Evolutionary conservation across 2,888 invertebrate species (phyloP).

Genomic region (Chorisops tibialis): DNA sequence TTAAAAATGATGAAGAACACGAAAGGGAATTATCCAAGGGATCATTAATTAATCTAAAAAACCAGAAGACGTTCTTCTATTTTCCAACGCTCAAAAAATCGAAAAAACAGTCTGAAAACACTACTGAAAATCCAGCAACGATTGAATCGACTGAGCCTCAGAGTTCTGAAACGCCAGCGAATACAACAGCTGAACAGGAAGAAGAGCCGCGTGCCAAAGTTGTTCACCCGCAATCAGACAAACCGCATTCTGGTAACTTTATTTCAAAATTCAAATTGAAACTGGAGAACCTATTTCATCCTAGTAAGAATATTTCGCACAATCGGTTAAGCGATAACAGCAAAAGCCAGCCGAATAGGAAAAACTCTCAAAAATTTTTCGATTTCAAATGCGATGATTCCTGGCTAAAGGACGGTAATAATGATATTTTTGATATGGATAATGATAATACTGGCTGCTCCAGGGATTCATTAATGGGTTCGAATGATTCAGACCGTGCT

Average conservation of each 20-base stretch:
- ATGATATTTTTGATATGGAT: neutral
- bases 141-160: no score
- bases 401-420: neutral
- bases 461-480: no score
- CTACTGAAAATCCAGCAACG: neutral
- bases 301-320: neutral
- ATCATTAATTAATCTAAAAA: neutral
- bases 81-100: neutral
- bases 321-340: neutral
- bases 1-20: neutral
- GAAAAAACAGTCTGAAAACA: neutral
- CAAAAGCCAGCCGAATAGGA: neutral
- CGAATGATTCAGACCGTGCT: no score
- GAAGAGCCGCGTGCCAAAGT: no score
- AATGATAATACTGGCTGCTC: neutral
- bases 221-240: no score
- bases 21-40: no score
- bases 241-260: neutral
- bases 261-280: slow-evolving; percentile 7
- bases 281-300: neutral
- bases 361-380: neutral
- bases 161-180: no score
- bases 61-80: slow-evolving; percentile 8
- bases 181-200: no score
- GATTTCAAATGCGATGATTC: slow-evolving; percentile 12